phyloP scores from a whole-genome alignment of 2,113 vertebrate genomes.

The Crotalus tigris region DNA sequence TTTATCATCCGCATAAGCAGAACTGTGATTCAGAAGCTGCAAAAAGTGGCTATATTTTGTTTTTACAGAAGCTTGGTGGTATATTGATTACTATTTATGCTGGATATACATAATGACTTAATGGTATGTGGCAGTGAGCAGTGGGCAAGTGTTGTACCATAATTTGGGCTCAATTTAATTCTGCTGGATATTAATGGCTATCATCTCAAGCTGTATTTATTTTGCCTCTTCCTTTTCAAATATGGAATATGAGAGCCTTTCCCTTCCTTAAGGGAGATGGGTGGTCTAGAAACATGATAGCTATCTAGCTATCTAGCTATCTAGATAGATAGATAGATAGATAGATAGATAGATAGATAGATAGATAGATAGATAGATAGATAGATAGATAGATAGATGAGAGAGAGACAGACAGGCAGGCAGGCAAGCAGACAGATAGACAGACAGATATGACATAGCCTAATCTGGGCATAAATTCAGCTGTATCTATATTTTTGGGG shows the following conservation, averaged over 20 bases:
- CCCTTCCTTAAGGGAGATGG: background rate
- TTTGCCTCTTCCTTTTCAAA: background rate
- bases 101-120: background rate
- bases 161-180: no score
- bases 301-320: rapidly evolving
- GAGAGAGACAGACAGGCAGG: no score
- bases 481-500: background rate
- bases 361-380: no score
- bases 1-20: background rate
- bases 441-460: background rate
- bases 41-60: background rate
- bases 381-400: no score
- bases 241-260: background rate
- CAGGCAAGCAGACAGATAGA: no score
- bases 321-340: background rate
- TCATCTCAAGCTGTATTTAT: no score
- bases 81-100: background rate
- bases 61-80: background rate
- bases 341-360: background rate
- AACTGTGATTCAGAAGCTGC: background rate
- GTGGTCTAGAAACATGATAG: background rate
- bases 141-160: no score
- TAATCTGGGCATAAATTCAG: background rate
- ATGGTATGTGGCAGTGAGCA: background rate
- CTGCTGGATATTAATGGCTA: no score